Conservation (phyloP, 2,113 vertebrate species). For the Verasper variegatus region DNA sequence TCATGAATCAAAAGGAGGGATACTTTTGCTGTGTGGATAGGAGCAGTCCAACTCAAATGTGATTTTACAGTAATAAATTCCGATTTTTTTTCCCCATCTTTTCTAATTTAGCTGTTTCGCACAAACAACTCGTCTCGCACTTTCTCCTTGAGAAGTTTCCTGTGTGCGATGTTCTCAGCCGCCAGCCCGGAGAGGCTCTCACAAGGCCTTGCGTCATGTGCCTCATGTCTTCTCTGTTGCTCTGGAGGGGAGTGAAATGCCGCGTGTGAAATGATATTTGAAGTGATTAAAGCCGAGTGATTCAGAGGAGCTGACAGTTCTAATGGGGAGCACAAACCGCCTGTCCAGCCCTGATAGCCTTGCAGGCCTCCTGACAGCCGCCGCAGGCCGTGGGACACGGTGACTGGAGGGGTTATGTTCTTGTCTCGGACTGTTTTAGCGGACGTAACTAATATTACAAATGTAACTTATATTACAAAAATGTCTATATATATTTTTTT, state of each 20-base stretch:
- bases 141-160: conserved; percentile 12
- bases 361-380: conserved; percentile 41
- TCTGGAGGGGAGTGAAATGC: conserved; percentile 63
- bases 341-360: conserved; percentile 57
- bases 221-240: conserved; percentile 57
- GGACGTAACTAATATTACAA: no score
- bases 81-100: conserved; percentile 32
- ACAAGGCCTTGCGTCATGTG: conserved; percentile 21
- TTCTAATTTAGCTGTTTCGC: conserved; percentile 23
- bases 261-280: conserved; percentile 75
- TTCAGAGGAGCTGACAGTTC: conserved; percentile 70
- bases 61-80: conserved; percentile 49
- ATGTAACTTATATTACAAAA: no score
- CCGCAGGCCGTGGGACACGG: conserved; percentile 5
- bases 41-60: conserved; percentile 26
- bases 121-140: conserved; percentile 7
- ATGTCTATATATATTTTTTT: no score
- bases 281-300: conserved; percentile 75
- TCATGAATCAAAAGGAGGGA: conserved; percentile 51
- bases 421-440: no score
- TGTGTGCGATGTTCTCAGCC: no score
- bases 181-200: conserved; percentile 22
- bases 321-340: conserved; percentile 70
- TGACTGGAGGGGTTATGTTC: no score
- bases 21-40: background rate